Conservation (phyloP, 1,140 invertebrate species). For the Geopemphigus sp. region DNA sequence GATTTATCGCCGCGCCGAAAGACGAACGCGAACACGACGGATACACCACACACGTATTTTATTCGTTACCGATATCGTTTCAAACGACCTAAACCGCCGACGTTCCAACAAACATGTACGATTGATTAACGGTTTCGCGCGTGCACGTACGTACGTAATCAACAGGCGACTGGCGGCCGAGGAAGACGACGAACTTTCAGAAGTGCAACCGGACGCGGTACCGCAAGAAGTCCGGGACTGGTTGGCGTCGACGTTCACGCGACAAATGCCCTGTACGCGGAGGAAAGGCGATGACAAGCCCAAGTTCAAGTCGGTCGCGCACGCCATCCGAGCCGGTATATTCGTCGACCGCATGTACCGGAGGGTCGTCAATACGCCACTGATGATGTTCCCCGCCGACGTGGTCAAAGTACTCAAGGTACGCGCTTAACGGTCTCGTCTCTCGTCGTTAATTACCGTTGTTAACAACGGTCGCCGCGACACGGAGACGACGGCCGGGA, state of each 20-base stretch:
- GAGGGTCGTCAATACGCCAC: constrained; percentile 77
- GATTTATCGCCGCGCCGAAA: too few relatives aligned
- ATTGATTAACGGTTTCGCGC: too few relatives aligned
- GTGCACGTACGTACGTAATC: not conserved
- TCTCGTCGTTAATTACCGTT: too few relatives aligned
- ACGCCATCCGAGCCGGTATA: constrained; percentile 94
- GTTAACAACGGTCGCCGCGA: too few relatives aligned
- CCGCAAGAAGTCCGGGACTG: constrained; percentile 94
- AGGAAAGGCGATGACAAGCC: constrained; percentile 76
- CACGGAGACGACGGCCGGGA: too few relatives aligned
- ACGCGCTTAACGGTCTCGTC: too few relatives aligned
- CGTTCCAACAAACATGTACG: too few relatives aligned
- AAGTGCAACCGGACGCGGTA: constrained; percentile 93
- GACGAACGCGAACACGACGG: too few relatives aligned
- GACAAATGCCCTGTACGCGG: constrained; percentile 74
- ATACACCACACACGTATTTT: too few relatives aligned
- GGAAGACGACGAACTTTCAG: constrained; percentile 90
- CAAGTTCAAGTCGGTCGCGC: constrained; percentile 92
- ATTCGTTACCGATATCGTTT: too few relatives aligned
- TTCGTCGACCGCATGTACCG: constrained; percentile 96
- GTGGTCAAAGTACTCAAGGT: constrained; percentile 87
- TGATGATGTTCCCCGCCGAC: constrained; percentile 86
- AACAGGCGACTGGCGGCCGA: constrained; percentile 68
- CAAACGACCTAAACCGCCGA: too few relatives aligned
- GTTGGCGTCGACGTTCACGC: constrained; percentile 96